Evolutionary conservation across 2,797 vertebrate species (phyloP).

Genomic region (Enteromius paludinosus): DNA sequence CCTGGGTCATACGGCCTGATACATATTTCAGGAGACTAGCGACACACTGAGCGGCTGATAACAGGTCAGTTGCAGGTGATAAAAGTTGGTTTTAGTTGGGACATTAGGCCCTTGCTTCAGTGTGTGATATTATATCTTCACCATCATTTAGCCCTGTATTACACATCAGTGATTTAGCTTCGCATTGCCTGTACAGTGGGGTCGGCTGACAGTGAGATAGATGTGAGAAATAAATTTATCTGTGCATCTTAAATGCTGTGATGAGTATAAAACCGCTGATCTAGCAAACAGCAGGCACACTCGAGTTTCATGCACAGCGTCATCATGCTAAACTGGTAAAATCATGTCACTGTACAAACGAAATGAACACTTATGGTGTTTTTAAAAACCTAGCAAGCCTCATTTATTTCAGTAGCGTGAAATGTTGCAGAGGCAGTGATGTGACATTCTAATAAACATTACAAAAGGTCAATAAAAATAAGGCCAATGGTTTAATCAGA

Average conservation of each 20-base stretch:
- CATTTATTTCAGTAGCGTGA: neutral
- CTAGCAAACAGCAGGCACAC: neutral
- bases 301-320: neutral
- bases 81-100: slow-evolving; percentile 88
- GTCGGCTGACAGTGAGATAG: neutral
- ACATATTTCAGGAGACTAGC: slow-evolving; percentile 90
- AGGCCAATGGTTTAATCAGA: neutral
- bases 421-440: neutral
- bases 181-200: slow-evolving; percentile 42
- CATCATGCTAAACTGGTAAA: neutral
- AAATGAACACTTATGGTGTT: neutral
- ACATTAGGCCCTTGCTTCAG: slow-evolving; percentile 83
- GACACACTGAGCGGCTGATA: slow-evolving; percentile 92
- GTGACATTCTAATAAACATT: neutral
- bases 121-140: slow-evolving; percentile 76
- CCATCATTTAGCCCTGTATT: slow-evolving; percentile 67
- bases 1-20: slow-evolving; percentile 83
- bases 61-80: slow-evolving; percentile 92
- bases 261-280: slow-evolving; percentile 4
- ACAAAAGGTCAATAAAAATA: neutral
- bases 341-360: neutral
- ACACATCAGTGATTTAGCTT: slow-evolving; percentile 62
- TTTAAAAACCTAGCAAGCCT: neutral
- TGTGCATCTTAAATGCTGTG: neutral
- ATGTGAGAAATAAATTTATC: neutral